Base-by-base conservation (phyloP, 2,797 vertebrate genomes). In the Podarcis lilfordi region DNA sequence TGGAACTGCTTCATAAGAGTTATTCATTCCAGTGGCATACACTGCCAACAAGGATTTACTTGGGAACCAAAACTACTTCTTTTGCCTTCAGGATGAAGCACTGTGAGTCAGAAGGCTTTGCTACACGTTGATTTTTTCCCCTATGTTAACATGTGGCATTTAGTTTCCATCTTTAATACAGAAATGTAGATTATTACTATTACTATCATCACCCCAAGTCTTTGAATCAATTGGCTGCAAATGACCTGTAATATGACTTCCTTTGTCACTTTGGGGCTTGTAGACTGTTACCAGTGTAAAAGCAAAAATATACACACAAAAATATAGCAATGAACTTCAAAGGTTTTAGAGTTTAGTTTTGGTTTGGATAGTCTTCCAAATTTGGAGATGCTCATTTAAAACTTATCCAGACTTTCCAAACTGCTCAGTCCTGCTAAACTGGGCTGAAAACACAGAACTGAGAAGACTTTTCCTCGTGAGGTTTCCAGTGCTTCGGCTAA, bases 381-480 rank as follows among this genome's bases (percentile, higher is more conserved):
- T 93, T 94, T 91, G 91, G 89, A 40, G 50, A 87, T 94, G 79
- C 75, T 95, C 89, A 90, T 90, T 95, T 86, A 93, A 94, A 92
- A 92, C 80, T 94, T 93, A 92, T 90, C 91, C 91, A 74, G 86
- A 93, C 43, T 96, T 95, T 96, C 95, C 94, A 91, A 94, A 87
- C 75, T 79, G 86, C 84, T 93, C 88, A 86, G 92, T 88, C 91
- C 89, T 94, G 89, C 89, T 92, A 94, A 96, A 91, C 78, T 91
- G 91, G 92, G 86, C 90, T 90, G 88, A 93, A 91, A 89, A 85
- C 80, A 90, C 72, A 91, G 87, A 75, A 76, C 59, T 90, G 81
- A 93, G 85, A 93, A 95, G 89, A 92, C 89, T 89, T 95, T 95
- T 95, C 94, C 94, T 95, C 94, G 43, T 90, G 90, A 94, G 89